Evolutionary conservation across 92 coral and sea anemone species (phyloP), one percentile per base, ranked within the genome.

Genomic region (Epizoanthus scotinus): DNA sequence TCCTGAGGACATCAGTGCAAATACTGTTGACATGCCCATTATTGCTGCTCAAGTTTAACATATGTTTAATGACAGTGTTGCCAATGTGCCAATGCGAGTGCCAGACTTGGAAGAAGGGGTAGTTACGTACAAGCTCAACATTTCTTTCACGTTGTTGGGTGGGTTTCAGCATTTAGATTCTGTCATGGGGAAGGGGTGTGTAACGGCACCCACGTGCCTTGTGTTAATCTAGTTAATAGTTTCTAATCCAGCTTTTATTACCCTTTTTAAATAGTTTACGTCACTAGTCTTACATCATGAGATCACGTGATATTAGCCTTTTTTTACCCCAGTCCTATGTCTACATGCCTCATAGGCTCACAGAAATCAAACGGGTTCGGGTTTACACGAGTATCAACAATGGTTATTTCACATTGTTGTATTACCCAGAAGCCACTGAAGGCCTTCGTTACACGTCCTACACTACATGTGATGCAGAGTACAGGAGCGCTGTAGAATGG

Each of bases 21-120:
- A n/a, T n/a, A n/a, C n/a, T n/a, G n/a, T n/a, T n/a, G n/a, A n/a
- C n/a, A n/a, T n/a, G 61, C 17, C 62, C 5, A 31, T 38, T 36
- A 53, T 67, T 14, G 67, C 77, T 0, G 84, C 64, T 26, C 14
- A 47, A 3, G 14, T 80, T 1, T 3, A 66, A 19, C 84, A 80
- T 80, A 74, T 79, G 1, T 36, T 42, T 49, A 0, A 3, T 19
- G 77, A 66, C n/a, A 2, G 25, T 63, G 21, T 80, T 17, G 77
- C 84, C 13, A 66, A 67, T n/a, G n/a, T n/a, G n/a, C n/a, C n/a
- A n/a, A n/a, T n/a, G n/a, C n/a, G n/a, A n/a, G n/a, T n/a, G n/a
- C n/a, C n/a, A n/a, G n/a, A n/a, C n/a, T n/a, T n/a, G n/a, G n/a
- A n/a, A n/a, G n/a, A n/a, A n/a, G n/a, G n/a, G n/a, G n/a, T n/a